Conservation (phyloP, 1,140 invertebrate genomes). For the Araneus ventricosus region DNA sequence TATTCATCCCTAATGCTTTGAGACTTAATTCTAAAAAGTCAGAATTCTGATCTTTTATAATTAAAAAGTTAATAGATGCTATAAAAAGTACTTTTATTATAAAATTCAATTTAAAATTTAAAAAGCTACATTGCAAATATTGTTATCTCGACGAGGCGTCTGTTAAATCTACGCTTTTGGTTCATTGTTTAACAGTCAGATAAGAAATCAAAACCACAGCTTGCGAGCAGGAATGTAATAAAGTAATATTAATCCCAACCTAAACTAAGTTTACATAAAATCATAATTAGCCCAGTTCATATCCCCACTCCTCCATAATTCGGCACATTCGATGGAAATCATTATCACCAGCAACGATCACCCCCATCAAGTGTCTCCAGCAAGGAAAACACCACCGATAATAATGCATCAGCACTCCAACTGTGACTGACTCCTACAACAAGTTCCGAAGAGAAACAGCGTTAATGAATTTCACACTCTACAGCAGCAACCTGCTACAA, state of each 20-base stretch:
- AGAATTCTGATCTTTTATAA: too few species aligned
- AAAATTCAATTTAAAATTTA: too few species aligned
- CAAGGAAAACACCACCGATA: not conserved
- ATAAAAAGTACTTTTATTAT: too few species aligned
- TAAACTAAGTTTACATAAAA: not conserved
- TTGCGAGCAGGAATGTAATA: not conserved
- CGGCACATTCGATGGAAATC: not conserved
- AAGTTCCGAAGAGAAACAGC: not conserved
- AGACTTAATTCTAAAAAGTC: too few species aligned
- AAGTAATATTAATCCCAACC: not conserved
- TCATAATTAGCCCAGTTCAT: not conserved
- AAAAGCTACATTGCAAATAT: too few species aligned
- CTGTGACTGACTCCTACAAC: not conserved
- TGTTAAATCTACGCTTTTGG: too few species aligned
- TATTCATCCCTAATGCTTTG: too few species aligned
- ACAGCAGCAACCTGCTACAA: conserved; percentile 15
- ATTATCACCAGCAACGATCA: not conserved
- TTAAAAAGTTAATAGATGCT: too few species aligned
- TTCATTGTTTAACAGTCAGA: too few species aligned
- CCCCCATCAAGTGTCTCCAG: not conserved
- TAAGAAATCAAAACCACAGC: not conserved
- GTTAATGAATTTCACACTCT: conserved; percentile 54
- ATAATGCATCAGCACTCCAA: not conserved
- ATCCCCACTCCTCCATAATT: not conserved
- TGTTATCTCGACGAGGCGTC: too few species aligned